phyloP scores from a whole-genome alignment of 2,888 invertebrate species.

The Stenichneumon culpator region DNA sequence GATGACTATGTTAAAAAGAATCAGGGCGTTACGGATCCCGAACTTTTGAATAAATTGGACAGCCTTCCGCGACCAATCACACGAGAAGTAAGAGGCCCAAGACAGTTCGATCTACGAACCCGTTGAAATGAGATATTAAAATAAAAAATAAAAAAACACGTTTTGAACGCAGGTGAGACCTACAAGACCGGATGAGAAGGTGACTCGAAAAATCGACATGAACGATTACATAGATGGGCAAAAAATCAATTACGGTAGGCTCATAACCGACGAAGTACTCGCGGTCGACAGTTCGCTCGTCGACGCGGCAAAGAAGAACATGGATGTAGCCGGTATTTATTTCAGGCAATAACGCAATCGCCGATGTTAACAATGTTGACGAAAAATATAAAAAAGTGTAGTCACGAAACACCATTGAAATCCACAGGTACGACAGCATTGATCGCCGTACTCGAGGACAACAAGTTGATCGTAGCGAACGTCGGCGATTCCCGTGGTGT shows the following conservation, averaged over 20 bases:
- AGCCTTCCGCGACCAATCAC: constrained; percentile 86
- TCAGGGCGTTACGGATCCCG: constrained; percentile 89
- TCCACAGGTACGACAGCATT: constrained; percentile 95
- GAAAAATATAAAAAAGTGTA: constrained; percentile 19
- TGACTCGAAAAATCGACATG: constrained; percentile 77
- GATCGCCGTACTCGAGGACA: constrained; percentile 94
- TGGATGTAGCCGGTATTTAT: constrained; percentile 87
- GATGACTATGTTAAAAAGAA: constrained; percentile 86
- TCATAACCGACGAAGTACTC: constrained; percentile 95
- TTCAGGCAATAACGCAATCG: not conserved
- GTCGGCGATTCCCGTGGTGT: constrained; percentile 98
- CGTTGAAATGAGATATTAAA: not conserved
- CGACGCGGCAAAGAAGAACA: constrained; percentile 92
- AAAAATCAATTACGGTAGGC: constrained; percentile 92
- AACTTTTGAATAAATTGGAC: constrained; percentile 89
- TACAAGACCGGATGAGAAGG: constrained; percentile 74
- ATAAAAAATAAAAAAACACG: not conserved
- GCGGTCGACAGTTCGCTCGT: constrained; percentile 93
- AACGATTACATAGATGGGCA: constrained; percentile 91
- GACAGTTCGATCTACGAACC: not conserved
- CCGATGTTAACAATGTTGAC: not conserved
- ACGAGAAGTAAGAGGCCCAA: constrained; percentile 77
- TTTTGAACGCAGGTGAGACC: constrained; percentile 78
- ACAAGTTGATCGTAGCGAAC: constrained; percentile 95
- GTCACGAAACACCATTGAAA: constrained; percentile 49